Percentiles rank a stretch among this genome's conserved stretches.
Evolutionary conservation across 2,113 vertebrate genomes (phyloP).

Genomic region (Bothrops jararaca): DNA sequence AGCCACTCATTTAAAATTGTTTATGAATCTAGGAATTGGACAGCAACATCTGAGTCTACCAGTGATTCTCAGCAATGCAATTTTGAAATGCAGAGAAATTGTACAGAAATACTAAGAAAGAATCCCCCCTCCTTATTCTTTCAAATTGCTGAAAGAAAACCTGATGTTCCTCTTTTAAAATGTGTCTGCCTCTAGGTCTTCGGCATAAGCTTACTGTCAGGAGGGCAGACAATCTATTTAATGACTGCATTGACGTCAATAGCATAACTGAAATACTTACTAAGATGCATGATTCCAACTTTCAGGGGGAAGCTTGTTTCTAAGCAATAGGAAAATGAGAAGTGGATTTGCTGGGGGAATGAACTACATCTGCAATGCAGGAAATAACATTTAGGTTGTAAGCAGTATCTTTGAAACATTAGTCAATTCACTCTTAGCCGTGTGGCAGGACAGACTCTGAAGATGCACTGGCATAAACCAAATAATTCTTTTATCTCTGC

Average conservation of each 20-base stretch:
- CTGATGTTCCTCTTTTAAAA: slow-evolving; percentile 80
- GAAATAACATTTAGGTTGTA: not conserved
- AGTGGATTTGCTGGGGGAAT: slow-evolving; percentile 70
- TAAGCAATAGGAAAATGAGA: slow-evolving; percentile 74
- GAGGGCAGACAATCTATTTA: slow-evolving; percentile 90
- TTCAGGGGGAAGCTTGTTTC: slow-evolving; percentile 71
- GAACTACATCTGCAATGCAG: slow-evolving; percentile 39
- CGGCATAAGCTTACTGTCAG: slow-evolving; percentile 82
- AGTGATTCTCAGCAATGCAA: slow-evolving; percentile 21
- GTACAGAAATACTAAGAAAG: slow-evolving; percentile 55
- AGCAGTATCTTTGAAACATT: fast-evolving
- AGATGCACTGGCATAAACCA: not conserved
- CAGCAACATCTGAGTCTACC: slow-evolving; percentile 1
- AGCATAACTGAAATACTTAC: slow-evolving; percentile 99
- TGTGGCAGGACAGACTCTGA: not conserved
- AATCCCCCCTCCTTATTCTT: slow-evolving; percentile 61
- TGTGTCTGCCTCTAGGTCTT: slow-evolving; percentile 81
- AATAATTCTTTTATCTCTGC: not conserved
- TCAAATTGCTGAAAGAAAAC: slow-evolving; percentile 72
- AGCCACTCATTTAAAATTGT: slow-evolving; percentile 47
- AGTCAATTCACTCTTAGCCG: fast-evolving
- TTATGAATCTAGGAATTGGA: slow-evolving; percentile 35
- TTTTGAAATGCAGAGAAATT: slow-evolving; percentile 57
- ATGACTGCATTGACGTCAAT: slow-evolving; percentile 99
- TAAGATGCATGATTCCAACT: slow-evolving; percentile 87